Evolutionary conservation across 2,888 invertebrate species (phyloP).

Genomic region (Pachliopta kotzebuea): DNA sequence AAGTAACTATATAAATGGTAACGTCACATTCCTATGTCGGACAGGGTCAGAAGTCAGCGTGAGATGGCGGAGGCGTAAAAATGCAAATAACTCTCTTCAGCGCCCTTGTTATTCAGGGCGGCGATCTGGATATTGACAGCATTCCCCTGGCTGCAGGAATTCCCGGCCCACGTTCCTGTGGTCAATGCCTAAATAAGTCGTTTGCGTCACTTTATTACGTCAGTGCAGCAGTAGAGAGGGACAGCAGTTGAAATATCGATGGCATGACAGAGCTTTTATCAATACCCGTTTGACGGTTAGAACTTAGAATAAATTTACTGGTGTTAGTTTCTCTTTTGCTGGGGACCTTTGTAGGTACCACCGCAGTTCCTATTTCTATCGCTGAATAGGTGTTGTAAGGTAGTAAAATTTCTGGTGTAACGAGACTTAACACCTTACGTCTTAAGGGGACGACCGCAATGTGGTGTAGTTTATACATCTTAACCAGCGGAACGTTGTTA

Average conservation of each 20-base stretch:
- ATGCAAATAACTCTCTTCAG: constrained; percentile 27
- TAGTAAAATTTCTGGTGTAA: too few relatives aligned
- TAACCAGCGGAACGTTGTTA: too few relatives aligned
- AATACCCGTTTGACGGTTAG: too few relatives aligned
- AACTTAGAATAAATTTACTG: too few relatives aligned
- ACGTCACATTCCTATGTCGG: constrained; percentile 5
- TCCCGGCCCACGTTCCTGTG: constrained; percentile 21
- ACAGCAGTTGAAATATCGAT: neutral
- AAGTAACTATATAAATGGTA: neutral
- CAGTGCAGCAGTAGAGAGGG: constrained; percentile 4
- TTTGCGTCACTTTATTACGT: constrained; percentile 23
- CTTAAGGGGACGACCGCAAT: too few relatives aligned
- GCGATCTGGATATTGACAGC: constrained; percentile 29
- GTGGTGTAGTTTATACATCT: too few relatives aligned
- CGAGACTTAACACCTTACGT: too few relatives aligned
- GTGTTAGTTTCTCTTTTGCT: too few relatives aligned
- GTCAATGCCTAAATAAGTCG: constrained; percentile 28
- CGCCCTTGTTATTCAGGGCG: constrained; percentile 28
- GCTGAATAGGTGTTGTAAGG: too few relatives aligned
- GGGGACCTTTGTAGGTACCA: too few relatives aligned
- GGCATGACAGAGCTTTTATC: neutral
- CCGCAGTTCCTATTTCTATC: too few relatives aligned
- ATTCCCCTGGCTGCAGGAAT: constrained; percentile 26
- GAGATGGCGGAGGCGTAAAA: constrained; percentile 20
- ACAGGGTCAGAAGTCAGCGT: constrained; percentile 3